phyloP scores from a whole-genome alignment of 2,797 vertebrate species.

The Helarctos malayanus region DNA sequence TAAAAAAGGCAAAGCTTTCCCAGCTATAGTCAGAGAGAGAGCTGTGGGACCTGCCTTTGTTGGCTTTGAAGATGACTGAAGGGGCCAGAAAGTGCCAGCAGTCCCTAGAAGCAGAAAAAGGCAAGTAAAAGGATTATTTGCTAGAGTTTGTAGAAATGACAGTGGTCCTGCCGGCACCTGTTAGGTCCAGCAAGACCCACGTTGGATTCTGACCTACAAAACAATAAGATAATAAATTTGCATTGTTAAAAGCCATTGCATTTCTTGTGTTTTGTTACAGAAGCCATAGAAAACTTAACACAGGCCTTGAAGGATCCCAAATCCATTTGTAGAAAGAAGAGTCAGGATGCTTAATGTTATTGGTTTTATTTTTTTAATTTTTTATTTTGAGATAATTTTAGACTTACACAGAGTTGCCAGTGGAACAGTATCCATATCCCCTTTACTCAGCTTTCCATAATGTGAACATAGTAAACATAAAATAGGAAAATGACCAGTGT shows the following conservation, averaged over 20 bases:
- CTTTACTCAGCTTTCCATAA: not conserved
- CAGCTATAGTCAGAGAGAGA: not conserved
- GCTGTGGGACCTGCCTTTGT: not conserved
- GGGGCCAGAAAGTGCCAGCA: not conserved
- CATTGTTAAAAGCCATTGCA: not conserved
- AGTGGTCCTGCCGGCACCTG: not conserved
- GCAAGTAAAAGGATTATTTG: not conserved
- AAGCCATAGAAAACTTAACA: not conserved
- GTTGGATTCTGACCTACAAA: not conserved
- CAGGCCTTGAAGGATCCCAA: not conserved
- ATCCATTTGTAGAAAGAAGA: not conserved
- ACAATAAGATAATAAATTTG: not conserved
- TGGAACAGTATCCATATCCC: not conserved
- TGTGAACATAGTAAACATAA: not conserved
- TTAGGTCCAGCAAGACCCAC: not conserved
- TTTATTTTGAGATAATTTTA: conserved; percentile 35
- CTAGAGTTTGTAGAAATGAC: not conserved
- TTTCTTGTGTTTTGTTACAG: not conserved
- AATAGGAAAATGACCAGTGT: not conserved
- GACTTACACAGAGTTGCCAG: not conserved
- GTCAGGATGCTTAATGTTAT: not conserved
- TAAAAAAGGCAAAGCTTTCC: not conserved
- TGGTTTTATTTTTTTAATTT: not conserved
- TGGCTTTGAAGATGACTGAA: not conserved
- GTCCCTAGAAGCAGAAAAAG: not conserved